These are phyloP conservation scores for Eilema sororculum DNA, from an alignment of 2,888 invertebrate genomes.

Conservation along the genomic window DNA sequence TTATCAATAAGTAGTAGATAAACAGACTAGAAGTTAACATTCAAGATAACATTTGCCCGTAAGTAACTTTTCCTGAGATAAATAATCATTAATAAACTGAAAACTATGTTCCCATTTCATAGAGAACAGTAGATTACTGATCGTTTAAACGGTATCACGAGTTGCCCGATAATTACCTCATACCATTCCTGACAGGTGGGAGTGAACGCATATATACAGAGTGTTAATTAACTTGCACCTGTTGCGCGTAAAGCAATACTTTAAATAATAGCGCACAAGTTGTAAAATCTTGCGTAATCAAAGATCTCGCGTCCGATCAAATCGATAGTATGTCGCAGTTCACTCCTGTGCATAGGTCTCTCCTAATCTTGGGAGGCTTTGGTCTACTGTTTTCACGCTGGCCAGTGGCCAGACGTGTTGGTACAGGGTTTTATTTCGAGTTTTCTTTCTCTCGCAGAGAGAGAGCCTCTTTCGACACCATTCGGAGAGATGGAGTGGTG, in stretches of 20 bases:
- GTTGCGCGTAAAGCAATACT: conserved; percentile 50
- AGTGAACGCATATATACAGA: conserved; percentile 42
- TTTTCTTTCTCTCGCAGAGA: too few relatives aligned
- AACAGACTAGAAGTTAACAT: conserved; percentile 35
- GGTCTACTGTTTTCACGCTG: too few relatives aligned
- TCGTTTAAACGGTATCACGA: conserved; percentile 32
- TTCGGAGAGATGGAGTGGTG: too few relatives aligned
- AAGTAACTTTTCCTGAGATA: conserved; percentile 27
- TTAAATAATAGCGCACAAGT: conserved; percentile 41
- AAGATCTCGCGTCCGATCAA: conserved; percentile 20
- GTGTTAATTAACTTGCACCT: conserved; percentile 55
- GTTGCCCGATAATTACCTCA: conserved; percentile 38
- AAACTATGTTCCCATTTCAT: conserved; percentile 20
- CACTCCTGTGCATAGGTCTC: too few relatives aligned
- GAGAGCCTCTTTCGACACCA: too few relatives aligned
- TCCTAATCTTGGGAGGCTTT: too few relatives aligned
- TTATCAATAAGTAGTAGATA: conserved; percentile 50
- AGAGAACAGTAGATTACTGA: conserved; percentile 25
- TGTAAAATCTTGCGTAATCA: conserved; percentile 44
- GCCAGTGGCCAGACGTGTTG: too few relatives aligned
- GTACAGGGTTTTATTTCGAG: too few relatives aligned
- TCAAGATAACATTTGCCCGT: conserved; percentile 34
- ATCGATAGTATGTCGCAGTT: too few relatives aligned
- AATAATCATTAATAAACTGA: conserved; percentile 3
- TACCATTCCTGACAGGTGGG: conserved; percentile 39